Conservation (phyloP, 2,797 vertebrate species). For the Buphagus erythrorhynchus region DNA sequence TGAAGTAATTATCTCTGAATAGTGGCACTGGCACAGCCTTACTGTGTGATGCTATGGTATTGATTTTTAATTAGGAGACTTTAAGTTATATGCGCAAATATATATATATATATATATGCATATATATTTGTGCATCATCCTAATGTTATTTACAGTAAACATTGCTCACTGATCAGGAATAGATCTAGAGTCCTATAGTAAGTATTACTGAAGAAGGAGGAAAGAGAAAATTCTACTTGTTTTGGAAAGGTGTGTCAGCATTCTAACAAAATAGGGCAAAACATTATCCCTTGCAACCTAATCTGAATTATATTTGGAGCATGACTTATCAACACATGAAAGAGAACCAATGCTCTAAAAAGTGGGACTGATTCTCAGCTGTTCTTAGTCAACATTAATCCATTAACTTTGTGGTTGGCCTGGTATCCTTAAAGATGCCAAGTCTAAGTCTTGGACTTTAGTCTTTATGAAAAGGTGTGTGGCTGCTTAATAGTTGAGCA, state of each 20-base stretch:
- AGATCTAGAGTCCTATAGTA: neutral
- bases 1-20: neutral
- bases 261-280: neutral
- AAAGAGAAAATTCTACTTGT: neutral
- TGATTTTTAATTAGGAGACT: neutral
- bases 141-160: neutral
- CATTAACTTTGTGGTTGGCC: neutral
- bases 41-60: neutral
- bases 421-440: neutral
- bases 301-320: neutral
- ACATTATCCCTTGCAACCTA: neutral
- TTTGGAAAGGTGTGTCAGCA: neutral
- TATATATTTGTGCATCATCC: neutral
- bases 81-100: neutral
- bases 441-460: neutral
- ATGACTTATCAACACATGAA: neutral
- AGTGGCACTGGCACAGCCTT: neutral
- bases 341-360: neutral
- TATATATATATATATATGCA: neutral
- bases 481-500: neutral
- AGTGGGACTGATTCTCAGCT: neutral
- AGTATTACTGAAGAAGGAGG: neutral
- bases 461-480: neutral
- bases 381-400: neutral
- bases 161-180: neutral